Base-by-base conservation (phyloP, 2,113 vertebrate genomes). In the Leiothrix lutea region DNA sequence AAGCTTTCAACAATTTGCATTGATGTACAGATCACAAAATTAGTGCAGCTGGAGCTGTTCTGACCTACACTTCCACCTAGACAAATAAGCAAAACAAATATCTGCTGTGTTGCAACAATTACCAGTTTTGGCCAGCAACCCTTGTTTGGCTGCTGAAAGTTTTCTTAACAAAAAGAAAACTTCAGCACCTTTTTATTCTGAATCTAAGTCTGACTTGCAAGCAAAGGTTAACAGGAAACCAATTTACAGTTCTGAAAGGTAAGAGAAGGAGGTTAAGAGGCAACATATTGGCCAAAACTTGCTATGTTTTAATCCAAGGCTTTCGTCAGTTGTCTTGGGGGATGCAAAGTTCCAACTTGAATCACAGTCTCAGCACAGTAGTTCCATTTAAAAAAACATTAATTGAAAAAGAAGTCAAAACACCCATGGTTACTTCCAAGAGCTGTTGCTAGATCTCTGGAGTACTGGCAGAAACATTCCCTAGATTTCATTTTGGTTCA, bases 371-470 rank as follows among this genome's bases (percentile, higher is more conserved):
- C 44, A 28, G 82, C 1, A 12, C n/a, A 74, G 57, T 15, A 79
- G 40, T 31, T 94, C 36, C 51, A 94, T 86, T 90, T 69, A 72
- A 90, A 86, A 85, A 95, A 60, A 33, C 47, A 93, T 92, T 88
- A 94, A 95, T 86, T 71, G 48, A 74, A 86, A 90, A 88, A 86
- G 60, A 92, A 95, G 75, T 86, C 84, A 90, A 93, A 91, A 95
- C 67, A 92, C 70, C 51, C 70, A 23, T 3, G 12, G 86, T 60
- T 86, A 54, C 56, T 80, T 70, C 67, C 86, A 90, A 86, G 80
- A 93, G 72, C 72, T 96, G 75, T 17, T 93, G 82, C 72, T 88
- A 15, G 44, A 78, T 64, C 67, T 70, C 58, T 5, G 31, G n/a
- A 0, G 2, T 5, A 71, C 4, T 61, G 69, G 28, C 82, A 94